Evolutionary conservation across 1,140 invertebrate genomes (phyloP).

Genomic region (Paracyclopina nana): DNA sequence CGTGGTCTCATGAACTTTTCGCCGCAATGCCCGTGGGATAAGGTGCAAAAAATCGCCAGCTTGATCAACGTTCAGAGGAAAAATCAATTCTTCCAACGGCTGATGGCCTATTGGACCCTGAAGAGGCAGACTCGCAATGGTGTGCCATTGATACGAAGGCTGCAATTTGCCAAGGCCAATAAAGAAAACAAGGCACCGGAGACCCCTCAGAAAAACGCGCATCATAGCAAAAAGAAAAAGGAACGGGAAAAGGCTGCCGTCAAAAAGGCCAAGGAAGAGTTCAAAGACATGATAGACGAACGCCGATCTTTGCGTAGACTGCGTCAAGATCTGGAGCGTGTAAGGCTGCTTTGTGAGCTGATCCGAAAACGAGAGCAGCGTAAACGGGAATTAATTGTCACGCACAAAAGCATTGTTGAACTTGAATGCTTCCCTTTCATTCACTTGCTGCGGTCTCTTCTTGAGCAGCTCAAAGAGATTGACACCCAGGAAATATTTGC

Average conservation of each 20-base stretch:
- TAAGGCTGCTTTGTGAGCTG: constrained; percentile 73
- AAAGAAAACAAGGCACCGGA: constrained; percentile 19
- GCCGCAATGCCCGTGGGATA: constrained; percentile 17
- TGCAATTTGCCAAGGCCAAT: constrained; percentile 42
- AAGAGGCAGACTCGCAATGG: constrained; percentile 81
- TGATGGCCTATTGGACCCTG: constrained; percentile 35
- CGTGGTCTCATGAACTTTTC: constrained; percentile 17
- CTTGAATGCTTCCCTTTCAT: constrained; percentile 60
- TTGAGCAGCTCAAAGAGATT: constrained; percentile 13
- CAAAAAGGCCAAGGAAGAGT: constrained; percentile 11
- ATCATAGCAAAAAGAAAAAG: constrained; percentile 17
- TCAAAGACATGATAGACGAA: constrained; percentile 43
- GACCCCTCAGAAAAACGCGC: constrained; percentile 14
- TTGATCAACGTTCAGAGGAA: constrained; percentile 27
- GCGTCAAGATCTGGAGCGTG: constrained; percentile 79
- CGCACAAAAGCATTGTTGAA: constrained; percentile 53
- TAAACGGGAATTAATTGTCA: constrained; percentile 52
- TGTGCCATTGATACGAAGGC: constrained; percentile 66
- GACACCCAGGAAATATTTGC: constrained; percentile 5
- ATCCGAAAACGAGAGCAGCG: constrained; percentile 85
- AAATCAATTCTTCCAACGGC: constrained; percentile 61
- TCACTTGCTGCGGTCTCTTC: constrained; percentile 41
- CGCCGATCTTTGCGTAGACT: constrained; percentile 86
- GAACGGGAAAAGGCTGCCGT: neutral
- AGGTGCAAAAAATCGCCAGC: constrained; percentile 20